These are phyloP conservation scores for Agrotis ipsilon DNA, from an alignment of 2,888 invertebrate species.

Conservation along the genomic window DNA sequence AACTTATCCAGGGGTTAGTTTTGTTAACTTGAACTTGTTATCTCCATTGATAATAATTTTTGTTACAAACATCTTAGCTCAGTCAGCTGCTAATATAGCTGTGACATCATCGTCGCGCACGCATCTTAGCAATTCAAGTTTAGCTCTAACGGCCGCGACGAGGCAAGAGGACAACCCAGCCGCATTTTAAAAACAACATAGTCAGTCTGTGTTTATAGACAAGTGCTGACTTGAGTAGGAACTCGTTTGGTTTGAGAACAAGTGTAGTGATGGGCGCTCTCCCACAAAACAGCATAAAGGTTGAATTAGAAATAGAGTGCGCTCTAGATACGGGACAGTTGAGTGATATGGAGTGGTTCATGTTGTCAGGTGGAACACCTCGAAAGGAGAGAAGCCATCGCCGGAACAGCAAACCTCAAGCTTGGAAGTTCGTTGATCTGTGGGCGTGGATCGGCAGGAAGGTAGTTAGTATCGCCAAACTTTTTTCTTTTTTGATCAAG, in stretches of 20 bases:
- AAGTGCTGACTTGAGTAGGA: slow-evolving; percentile 29
- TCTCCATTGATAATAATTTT: slow-evolving; percentile 72
- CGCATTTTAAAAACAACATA: slow-evolving; percentile 46
- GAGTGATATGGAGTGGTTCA: slow-evolving; percentile 84
- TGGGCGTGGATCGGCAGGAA: slow-evolving; percentile 88
- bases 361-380: slow-evolving; percentile 84
- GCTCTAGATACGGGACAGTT: slow-evolving; percentile 76
- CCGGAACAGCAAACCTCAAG: slow-evolving; percentile 75
- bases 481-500: slow-evolving; percentile 15
- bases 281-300: slow-evolving; percentile 71
- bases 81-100: slow-evolving; percentile 71
- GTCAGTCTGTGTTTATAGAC: slow-evolving; percentile 33
- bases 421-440: slow-evolving; percentile 83
- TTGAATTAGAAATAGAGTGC: slow-evolving; percentile 83
- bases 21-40: slow-evolving; percentile 68
- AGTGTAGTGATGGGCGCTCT: slow-evolving; percentile 63
- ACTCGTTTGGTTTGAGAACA: slow-evolving; percentile 15
- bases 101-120: slow-evolving; percentile 74
- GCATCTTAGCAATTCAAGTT: slow-evolving; percentile 60
- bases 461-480: slow-evolving; percentile 70
- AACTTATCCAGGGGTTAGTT: slow-evolving; percentile 44
- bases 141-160: slow-evolving; percentile 57
- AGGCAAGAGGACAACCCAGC: slow-evolving; percentile 25
- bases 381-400: slow-evolving; percentile 78
- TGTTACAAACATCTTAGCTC: slow-evolving; percentile 58